Evolutionary conservation across 1,140 invertebrate species (phyloP), one percentile per base, ranked within the genome.

Genomic region (Psix sp.): DNA sequence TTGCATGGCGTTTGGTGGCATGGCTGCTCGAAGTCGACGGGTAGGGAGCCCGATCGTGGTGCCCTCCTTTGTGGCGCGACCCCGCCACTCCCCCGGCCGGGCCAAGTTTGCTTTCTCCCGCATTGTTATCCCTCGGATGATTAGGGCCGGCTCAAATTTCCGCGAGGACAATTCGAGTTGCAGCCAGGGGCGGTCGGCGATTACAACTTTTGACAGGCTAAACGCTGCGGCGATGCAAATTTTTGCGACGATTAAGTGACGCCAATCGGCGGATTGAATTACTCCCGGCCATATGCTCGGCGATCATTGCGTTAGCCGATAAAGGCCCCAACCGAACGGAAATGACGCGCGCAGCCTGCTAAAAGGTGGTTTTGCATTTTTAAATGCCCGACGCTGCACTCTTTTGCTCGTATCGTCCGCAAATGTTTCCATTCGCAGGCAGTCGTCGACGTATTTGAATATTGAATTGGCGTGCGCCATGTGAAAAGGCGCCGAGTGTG

Each of bases 121-220:
- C 52, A 63, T 63, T 67, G 72, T 76, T n/a, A n/a, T n/a, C n/a
- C 60, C 67, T 62, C 62, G 45, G 48, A 60, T 66, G 57, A 76
- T 76, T 76, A 83, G 79, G 79, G 79, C 75, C 80, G 82, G 76
- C 77, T 81, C n/a, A n/a, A n/a, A n/a, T 79, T 72, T 57, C 67
- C 72, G 40, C 67, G 72, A 73, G 77, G 76, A 80, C 80, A 84
- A 84, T 83, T 77, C 68, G 80, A 82, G 80, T 67, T 78, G 76
- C 63, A 76, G 51, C 14, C 46, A 54, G 66, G 67, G 83, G 82
- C 83, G 81, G 80, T 70, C 71, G 74, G 60, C 38, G 33, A 67
- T 29, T 26, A 36, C 17, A 33, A 45, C 26, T 29, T n/a, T 29
- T 29, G 7, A 7, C 7, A 5, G 21, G 21, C 21, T 4, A 4